Conservation (phyloP, 1,140 invertebrate species). For the Vollenhovia emeryi region DNA sequence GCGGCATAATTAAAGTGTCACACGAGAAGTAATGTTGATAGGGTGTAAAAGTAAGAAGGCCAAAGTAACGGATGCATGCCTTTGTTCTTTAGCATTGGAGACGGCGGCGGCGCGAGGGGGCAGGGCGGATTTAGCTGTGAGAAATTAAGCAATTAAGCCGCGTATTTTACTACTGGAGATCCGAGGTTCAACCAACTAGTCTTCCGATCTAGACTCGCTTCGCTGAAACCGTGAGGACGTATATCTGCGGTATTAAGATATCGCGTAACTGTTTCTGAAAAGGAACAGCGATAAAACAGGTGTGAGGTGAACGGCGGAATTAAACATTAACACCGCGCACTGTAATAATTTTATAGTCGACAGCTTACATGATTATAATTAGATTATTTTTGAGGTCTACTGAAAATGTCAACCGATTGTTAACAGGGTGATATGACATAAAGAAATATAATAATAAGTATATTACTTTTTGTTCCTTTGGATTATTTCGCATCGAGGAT, state of each 20-base stretch:
- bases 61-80: conserved; percentile 78
- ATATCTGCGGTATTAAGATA: conserved; percentile 65
- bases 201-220: conserved; percentile 72
- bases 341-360: not conserved
- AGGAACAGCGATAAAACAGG: not conserved
- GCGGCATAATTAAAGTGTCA: conserved; percentile 84
- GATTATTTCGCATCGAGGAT: not conserved
- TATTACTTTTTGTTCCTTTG: not conserved
- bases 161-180: conserved; percentile 79
- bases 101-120: conserved; percentile 43
- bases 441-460: too few species aligned
- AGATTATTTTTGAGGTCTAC: not conserved
- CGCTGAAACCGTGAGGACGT: conserved; percentile 58
- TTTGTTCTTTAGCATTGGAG: conserved; percentile 77
- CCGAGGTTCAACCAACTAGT: conserved; percentile 71
- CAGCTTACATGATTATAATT: not conserved
- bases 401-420: conserved; percentile 2
- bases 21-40: conserved; percentile 80
- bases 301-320: not conserved
- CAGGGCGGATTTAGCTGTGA: conserved; percentile 78
- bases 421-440: too few species aligned
- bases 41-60: conserved; percentile 80
- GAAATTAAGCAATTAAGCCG: conserved; percentile 84
- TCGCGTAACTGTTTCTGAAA: conserved; percentile 15
- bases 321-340: not conserved